These are phyloP conservation scores for Pandion haliaetus DNA, from an alignment of 2,113 vertebrate genomes.

Conservation along the genomic window DNA sequence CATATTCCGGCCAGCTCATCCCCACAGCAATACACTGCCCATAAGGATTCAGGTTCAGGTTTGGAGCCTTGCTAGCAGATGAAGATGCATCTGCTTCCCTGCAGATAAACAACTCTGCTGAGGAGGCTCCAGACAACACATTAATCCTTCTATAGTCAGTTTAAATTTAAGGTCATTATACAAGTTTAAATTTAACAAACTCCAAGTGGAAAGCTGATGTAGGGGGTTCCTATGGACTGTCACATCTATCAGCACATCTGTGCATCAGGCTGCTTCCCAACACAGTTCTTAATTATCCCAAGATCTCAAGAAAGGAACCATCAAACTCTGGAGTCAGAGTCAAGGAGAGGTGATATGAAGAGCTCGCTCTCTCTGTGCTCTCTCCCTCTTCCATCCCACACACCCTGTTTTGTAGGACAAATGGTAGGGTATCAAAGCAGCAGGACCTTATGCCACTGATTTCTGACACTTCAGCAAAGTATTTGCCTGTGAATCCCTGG, in stretches of 20 bases:
- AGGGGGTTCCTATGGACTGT: neutral
- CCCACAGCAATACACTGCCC: neutral
- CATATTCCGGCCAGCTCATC: neutral
- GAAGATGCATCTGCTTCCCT: slow-evolving; percentile 35
- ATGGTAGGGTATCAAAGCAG: neutral
- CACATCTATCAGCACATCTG: neutral
- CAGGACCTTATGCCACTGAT: neutral
- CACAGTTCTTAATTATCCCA: neutral
- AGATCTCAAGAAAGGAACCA: neutral
- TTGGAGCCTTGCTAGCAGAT: neutral
- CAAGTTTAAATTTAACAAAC: slow-evolving; percentile 34
- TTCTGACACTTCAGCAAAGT: neutral
- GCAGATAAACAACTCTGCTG: slow-evolving; percentile 29
- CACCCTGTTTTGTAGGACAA: neutral
- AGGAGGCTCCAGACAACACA: slow-evolving; percentile 1
- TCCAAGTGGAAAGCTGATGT: neutral
- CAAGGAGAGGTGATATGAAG: neutral
- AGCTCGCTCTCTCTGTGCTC: neutral
- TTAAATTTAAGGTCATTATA: slow-evolving; percentile 40
- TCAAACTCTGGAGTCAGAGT: neutral
- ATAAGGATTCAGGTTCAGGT: neutral
- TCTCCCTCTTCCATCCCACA: neutral
- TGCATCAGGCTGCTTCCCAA: neutral
- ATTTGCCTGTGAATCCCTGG: neutral
- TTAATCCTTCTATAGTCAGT: slow-evolving; percentile 27